Percentiles rank a stretch among this genome's conserved stretches.
phyloP scores from a whole-genome alignment of 2,797 vertebrate genomes.

The Limnodromus scolopaceus region DNA sequence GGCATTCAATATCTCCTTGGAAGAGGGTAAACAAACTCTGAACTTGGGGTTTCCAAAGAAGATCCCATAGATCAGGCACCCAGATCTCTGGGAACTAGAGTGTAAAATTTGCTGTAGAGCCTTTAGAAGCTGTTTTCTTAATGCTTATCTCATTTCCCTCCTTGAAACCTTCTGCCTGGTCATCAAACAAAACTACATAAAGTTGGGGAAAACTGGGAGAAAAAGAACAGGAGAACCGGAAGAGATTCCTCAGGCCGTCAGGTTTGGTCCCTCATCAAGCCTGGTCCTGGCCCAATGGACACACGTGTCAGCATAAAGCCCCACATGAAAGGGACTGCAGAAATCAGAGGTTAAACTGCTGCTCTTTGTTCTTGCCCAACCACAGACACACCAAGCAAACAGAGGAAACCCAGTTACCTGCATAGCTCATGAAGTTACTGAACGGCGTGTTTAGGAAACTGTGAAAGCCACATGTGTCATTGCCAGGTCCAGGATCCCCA shows the following conservation, averaged over 20 bases:
- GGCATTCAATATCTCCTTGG: not conserved
- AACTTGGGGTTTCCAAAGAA: not conserved
- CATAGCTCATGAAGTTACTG: slow-evolving; percentile 99
- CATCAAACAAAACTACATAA: not conserved
- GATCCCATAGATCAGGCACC: not conserved
- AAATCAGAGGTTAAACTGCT: not conserved
- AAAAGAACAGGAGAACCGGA: not conserved
- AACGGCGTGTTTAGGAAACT: slow-evolving; percentile 93
- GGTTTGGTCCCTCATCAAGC: not conserved
- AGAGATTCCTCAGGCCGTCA: not conserved
- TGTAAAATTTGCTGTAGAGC: not conserved
- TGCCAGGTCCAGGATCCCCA: slow-evolving; percentile 91
- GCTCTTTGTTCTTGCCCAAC: not conserved
- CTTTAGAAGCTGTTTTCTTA: slow-evolving; percentile 10
- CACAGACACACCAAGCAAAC: not conserved
- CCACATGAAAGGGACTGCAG: not conserved
- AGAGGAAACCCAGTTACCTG: slow-evolving; percentile 80
- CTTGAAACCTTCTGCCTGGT: not conserved
- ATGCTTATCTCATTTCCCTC: not conserved
- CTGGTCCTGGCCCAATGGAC: not conserved
- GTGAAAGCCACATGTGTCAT: slow-evolving; percentile 92
- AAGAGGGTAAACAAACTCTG: not conserved
- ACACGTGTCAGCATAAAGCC: not conserved
- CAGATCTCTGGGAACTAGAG: not conserved
- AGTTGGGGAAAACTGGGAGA: not conserved